Evolutionary conservation across 1,140 invertebrate species (phyloP).

Genomic region (Drosophila murphyi): DNA sequence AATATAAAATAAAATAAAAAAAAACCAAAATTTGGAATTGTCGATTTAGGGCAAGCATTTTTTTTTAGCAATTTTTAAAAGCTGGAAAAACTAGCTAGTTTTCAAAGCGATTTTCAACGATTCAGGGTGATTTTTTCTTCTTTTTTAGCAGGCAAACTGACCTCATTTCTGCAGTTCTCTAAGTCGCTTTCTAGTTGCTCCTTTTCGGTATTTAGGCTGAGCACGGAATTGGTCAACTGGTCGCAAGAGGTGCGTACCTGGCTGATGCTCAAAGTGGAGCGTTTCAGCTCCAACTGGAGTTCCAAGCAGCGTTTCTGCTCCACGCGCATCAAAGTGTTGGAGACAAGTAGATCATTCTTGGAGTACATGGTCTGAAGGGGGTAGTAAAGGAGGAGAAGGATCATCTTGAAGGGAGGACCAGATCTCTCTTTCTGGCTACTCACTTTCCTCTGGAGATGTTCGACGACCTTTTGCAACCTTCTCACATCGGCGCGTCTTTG

Average conservation of each 20-base stretch:
- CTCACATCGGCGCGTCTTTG: constrained; percentile 57
- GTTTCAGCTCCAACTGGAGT: constrained; percentile 56
- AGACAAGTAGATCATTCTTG: constrained; percentile 68
- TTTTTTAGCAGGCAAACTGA: neutral
- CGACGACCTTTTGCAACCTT: constrained; percentile 39
- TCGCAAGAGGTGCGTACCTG: constrained; percentile 51
- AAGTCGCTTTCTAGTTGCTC: constrained; percentile 40
- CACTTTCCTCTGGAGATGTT: constrained; percentile 48
- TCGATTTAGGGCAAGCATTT: too few relatives aligned
- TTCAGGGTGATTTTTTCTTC: too few relatives aligned
- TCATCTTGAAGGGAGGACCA: too few relatives aligned
- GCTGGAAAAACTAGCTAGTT: too few relatives aligned
- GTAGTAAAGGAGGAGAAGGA: too few relatives aligned
- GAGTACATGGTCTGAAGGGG: constrained; percentile 45
- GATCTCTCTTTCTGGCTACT: constrained; percentile 14
- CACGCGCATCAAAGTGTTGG: constrained; percentile 56
- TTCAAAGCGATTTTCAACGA: too few relatives aligned
- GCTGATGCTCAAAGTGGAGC: constrained; percentile 44
- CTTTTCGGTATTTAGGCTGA: constrained; percentile 50
- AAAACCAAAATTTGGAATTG: too few relatives aligned
- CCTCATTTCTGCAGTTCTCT: constrained; percentile 12
- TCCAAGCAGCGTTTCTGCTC: constrained; percentile 69
- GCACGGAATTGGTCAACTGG: constrained; percentile 33
- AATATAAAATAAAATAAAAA: neutral
- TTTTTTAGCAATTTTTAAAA: too few relatives aligned